Evolutionary conservation across 2,888 invertebrate species (phyloP).

Genomic region (Norana najaformis): DNA sequence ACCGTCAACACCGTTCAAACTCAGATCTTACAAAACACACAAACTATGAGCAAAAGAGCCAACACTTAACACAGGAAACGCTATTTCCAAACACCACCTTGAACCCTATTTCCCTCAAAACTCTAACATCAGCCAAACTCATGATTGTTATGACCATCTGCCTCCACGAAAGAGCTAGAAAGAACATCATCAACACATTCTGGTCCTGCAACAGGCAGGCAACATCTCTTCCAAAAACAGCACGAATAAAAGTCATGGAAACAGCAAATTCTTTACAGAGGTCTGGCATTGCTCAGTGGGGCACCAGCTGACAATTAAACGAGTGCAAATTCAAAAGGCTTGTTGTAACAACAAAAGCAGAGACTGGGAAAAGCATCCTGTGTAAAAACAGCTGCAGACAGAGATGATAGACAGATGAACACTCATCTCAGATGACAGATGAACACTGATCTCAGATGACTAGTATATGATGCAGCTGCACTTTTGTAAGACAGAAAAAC

Average conservation of each 20-base stretch:
- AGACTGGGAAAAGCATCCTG: neutral
- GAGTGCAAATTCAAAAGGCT: neutral
- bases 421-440: neutral
- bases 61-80: neutral
- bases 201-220: neutral
- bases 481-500: neutral
- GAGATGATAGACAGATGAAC: neutral
- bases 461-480: neutral
- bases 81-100: neutral
- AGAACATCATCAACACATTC: neutral
- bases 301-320: neutral
- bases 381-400: neutral
- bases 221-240: neutral
- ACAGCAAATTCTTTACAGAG: neutral
- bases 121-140: neutral
- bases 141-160: neutral
- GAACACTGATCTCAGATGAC: constrained; percentile 9
- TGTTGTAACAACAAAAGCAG: neutral
- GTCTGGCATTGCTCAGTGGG: neutral
- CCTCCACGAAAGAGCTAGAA: neutral
- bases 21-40: neutral
- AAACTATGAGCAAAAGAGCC: neutral
- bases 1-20: neutral
- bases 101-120: neutral
- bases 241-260: neutral